phyloP scores from a whole-genome alignment of 2,797 vertebrate genomes.

The Phrynocephalus vlangalii region DNA sequence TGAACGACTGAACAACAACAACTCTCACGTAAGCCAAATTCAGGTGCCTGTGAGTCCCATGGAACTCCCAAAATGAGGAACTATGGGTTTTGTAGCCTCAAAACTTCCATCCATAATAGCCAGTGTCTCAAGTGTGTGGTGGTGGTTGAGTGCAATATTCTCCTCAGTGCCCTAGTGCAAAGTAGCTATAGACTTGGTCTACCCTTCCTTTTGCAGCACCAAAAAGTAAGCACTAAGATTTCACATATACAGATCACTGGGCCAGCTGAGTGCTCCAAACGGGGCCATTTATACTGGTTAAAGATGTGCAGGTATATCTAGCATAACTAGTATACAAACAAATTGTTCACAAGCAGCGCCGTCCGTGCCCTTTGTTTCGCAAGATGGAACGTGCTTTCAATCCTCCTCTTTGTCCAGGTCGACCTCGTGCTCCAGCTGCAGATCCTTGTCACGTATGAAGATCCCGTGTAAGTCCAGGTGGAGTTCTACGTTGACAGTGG shows the following conservation, averaged over 20 bases:
- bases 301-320: background rate
- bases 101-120: background rate
- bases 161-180: background rate
- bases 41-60: no score
- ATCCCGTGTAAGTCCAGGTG: conserved; percentile 89
- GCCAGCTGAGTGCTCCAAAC: background rate
- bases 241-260: background rate
- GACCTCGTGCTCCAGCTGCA: conserved; percentile 46
- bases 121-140: background rate
- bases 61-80: background rate
- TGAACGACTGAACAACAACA: no score
- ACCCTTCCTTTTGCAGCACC: background rate
- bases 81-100: background rate
- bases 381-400: conserved; percentile 15
- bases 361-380: background rate
- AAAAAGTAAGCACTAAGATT: background rate
- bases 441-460: conserved; percentile 81
- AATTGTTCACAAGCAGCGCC: background rate
- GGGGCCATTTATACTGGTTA: background rate
- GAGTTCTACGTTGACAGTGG: conserved; percentile 79
- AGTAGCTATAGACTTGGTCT: background rate
- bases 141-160: background rate
- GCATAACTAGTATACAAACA: background rate
- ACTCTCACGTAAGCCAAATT: no score
- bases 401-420: conserved; percentile 45